Evolutionary conservation across 2,888 invertebrate genomes (phyloP).

Genomic region (Alitta virens): DNA sequence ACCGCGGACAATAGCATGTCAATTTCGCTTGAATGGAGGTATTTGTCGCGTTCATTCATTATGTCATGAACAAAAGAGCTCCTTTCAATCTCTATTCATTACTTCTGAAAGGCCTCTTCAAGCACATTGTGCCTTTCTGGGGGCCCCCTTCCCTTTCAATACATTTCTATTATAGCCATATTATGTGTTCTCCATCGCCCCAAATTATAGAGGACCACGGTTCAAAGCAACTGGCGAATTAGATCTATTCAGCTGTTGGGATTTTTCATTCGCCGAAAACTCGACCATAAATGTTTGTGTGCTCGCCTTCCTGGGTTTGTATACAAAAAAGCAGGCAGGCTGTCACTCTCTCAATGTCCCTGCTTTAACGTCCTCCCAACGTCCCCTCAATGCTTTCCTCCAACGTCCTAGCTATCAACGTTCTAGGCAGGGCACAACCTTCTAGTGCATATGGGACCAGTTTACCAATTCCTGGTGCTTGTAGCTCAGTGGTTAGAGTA

Average conservation of each 20-base stretch:
- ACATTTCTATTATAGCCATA: slow-evolving; percentile 16
- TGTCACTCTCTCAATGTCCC: too few species aligned
- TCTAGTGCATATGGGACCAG: too few species aligned
- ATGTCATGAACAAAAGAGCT: slow-evolving; percentile 40
- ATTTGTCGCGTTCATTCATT: slow-evolving; percentile 48
- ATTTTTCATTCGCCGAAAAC: slow-evolving; percentile 19
- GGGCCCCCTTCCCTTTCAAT: slow-evolving; percentile 29
- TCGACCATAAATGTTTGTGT: slow-evolving; percentile 20
- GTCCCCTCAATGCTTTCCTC: too few species aligned
- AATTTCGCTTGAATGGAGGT: slow-evolving; percentile 42
- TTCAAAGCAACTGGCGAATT: slow-evolving; percentile 20
- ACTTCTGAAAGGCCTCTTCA: slow-evolving; percentile 30
- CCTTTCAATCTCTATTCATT: slow-evolving; percentile 18
- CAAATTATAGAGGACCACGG: slow-evolving; percentile 17
- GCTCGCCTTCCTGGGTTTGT: background rate
- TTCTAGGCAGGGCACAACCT: too few species aligned
- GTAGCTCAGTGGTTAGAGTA: too few species aligned
- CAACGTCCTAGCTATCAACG: too few species aligned
- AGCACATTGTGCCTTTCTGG: slow-evolving; percentile 35
- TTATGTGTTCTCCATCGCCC: slow-evolving; percentile 15
- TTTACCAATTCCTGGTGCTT: too few species aligned
- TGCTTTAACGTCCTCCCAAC: too few species aligned
- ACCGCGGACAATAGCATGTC: slow-evolving; percentile 40
- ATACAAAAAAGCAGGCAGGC: too few species aligned
- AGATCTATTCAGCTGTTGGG: slow-evolving; percentile 17